Evolutionary conservation across 2,888 invertebrate genomes (phyloP), one percentile per base, ranked within the genome.

Genomic region (Mesochorus sp.): DNA sequence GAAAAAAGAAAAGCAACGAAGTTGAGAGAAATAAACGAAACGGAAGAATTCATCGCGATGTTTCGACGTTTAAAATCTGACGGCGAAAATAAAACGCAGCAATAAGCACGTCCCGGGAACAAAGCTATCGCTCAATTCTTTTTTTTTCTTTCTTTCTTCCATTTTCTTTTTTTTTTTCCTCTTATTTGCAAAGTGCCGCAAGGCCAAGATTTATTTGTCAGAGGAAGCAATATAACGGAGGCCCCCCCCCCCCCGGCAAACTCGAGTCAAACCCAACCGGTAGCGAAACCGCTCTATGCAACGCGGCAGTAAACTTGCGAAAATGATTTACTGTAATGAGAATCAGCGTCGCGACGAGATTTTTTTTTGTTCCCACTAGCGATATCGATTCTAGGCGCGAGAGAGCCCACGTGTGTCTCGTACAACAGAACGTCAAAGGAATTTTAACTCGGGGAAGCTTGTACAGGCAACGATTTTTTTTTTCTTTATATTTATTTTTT

Each of bases 291-390:
- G 53, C 49, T 49, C 61, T 42, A 49, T 64, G 49, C 66, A 71
- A 88, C 88, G 85, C 84, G 83, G 85, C 86, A 82, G 82, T 89
- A 89, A 71, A 90, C 72, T 76, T 82, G 81, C 80, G 80, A 78
- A 79, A 86, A 88, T 89, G 89, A 90, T 89, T 90, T 89, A 89
- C 83, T 81, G 84, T 89, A 87, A 90, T 88, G 88, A 88, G 86
- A 86, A 84, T 84, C 83, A 79, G 79, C 75, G 72, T 76, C 79
- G 74, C 80, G 57, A 78, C 68, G 79, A 75, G 59, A 81, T 76
- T 80, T 76, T 59, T 28, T 42, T 8, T 51, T 37, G 49, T 28
- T 10, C 17, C 74, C 37, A 55, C 28, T 12, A 19, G 37, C 61
- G 49, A 51, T 80, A 78, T 80, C 81, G 80, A 80, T 73, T 77